Conservation (phyloP, 2,113 vertebrate species). For the Menidia beryllina region DNA sequence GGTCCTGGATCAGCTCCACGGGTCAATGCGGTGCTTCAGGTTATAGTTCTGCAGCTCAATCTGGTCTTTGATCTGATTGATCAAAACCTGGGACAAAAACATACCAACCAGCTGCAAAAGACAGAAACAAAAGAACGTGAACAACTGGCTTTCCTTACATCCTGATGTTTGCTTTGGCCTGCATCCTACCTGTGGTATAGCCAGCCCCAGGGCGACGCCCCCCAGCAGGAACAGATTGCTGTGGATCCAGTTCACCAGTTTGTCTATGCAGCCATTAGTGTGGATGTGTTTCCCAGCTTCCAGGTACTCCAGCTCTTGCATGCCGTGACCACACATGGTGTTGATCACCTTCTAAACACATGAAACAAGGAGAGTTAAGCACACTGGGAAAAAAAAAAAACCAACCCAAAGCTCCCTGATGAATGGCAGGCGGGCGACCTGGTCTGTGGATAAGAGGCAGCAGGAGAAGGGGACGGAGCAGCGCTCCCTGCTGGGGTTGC, state of each 20-base stretch:
- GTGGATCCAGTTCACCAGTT: conserved; percentile 92
- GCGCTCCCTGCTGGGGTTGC: conserved; percentile 88
- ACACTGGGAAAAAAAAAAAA: neutral
- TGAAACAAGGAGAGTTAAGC: neutral
- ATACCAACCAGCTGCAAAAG: conserved; percentile 90
- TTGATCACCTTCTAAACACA: conserved; percentile 87
- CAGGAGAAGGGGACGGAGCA: conserved; percentile 94
- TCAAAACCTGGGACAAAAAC: conserved; percentile 90
- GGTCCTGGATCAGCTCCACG: conserved; percentile 79
- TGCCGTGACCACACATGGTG: conserved; percentile 92
- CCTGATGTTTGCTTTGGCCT: neutral
- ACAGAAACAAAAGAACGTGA: conserved; percentile 21
- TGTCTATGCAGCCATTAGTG: conserved; percentile 94
- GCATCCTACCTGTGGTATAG: conserved; percentile 88
- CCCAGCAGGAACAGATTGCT: conserved; percentile 93
- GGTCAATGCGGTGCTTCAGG: conserved; percentile 86
- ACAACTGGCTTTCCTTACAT: neutral
- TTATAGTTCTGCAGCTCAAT: conserved; percentile 90
- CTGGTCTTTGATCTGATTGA: conserved; percentile 93
- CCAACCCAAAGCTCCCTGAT: accelerated
- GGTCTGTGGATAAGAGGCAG: conserved; percentile 78
- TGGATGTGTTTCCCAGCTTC: conserved; percentile 85
- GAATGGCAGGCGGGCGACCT: conserved; percentile 69
- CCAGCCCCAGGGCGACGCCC: conserved; percentile 89
- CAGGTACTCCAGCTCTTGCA: conserved; percentile 82